phyloP scores from a whole-genome alignment of 2,888 invertebrate genomes.

The Dichetophora obliterata region DNA sequence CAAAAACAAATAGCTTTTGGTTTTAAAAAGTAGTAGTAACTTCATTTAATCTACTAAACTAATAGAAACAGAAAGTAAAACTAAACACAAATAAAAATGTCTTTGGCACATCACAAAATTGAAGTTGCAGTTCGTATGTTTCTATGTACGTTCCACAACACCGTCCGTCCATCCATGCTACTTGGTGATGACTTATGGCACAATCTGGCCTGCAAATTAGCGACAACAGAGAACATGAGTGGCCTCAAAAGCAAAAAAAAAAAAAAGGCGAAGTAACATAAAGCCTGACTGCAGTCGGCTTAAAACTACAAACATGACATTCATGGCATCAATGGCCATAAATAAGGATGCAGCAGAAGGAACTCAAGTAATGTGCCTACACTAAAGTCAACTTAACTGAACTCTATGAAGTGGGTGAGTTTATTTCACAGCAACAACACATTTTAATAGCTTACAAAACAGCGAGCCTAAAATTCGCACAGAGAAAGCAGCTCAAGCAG shows the following conservation, averaged over 20 bases:
- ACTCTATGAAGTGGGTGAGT: background rate
- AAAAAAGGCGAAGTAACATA: background rate
- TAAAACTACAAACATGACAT: background rate
- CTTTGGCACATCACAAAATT: background rate
- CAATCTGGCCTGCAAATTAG: conserved; percentile 46
- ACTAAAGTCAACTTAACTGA: background rate
- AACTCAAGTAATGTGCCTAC: background rate
- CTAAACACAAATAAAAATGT: too few relatives aligned
- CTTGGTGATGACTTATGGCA: background rate
- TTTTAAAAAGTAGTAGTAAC: background rate
- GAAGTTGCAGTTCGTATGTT: background rate
- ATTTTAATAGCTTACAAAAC: background rate
- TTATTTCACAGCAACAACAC: too few relatives aligned
- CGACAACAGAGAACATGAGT: conserved; percentile 49
- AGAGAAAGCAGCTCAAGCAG: background rate
- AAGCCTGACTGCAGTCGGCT: background rate
- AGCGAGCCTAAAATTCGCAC: background rate
- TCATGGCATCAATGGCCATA: conserved; percentile 12
- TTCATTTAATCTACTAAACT: background rate
- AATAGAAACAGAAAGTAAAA: background rate
- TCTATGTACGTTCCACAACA: too few relatives aligned
- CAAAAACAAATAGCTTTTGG: background rate
- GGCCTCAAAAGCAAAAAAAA: background rate
- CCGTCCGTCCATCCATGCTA: background rate
- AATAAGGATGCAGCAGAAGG: conserved; percentile 12